Evolutionary conservation across 2,797 vertebrate species (phyloP).

Genomic region (Paedocypris micromegethes): DNA sequence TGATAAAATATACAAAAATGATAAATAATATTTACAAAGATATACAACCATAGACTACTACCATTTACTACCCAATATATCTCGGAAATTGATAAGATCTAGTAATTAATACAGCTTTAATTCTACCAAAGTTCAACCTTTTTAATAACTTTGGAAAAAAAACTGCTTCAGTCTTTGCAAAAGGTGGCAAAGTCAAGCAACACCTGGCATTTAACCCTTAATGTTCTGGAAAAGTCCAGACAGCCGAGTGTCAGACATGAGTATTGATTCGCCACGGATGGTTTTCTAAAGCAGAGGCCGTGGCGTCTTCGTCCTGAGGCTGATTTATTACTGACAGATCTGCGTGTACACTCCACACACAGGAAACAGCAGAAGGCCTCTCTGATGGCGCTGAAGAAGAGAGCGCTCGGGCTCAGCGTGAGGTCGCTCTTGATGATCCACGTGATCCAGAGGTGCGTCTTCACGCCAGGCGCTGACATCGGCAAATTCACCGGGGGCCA

Average conservation of each 20-base stretch:
- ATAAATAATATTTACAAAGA: too few species aligned
- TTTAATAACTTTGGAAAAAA: too few species aligned
- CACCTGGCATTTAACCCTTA: too few species aligned
- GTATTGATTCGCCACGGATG: constrained; percentile 42
- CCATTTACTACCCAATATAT: too few species aligned
- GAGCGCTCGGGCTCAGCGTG: constrained; percentile 2
- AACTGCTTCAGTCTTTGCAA: too few species aligned
- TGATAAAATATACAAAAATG: too few species aligned
- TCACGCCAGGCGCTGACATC: background rate
- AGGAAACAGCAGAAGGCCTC: constrained; percentile 30
- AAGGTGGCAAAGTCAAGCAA: too few species aligned
- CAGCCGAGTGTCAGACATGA: constrained; percentile 10
- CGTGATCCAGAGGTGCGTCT: constrained; percentile 2
- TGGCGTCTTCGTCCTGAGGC: constrained; percentile 20
- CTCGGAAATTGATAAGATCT: too few species aligned
- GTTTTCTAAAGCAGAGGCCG: constrained; percentile 18
- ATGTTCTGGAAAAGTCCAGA: background rate
- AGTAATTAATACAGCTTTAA: too few species aligned
- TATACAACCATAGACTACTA: too few species aligned
- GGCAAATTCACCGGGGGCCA: background rate
- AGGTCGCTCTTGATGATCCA: constrained; percentile 8
- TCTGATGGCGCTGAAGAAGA: constrained; percentile 22
- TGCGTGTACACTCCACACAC: constrained; percentile 11
- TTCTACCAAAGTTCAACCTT: too few species aligned
- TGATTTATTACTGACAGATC: constrained; percentile 33